Evolutionary conservation across 2,888 invertebrate species (phyloP).

Genomic region (Coecobrya sp.): DNA sequence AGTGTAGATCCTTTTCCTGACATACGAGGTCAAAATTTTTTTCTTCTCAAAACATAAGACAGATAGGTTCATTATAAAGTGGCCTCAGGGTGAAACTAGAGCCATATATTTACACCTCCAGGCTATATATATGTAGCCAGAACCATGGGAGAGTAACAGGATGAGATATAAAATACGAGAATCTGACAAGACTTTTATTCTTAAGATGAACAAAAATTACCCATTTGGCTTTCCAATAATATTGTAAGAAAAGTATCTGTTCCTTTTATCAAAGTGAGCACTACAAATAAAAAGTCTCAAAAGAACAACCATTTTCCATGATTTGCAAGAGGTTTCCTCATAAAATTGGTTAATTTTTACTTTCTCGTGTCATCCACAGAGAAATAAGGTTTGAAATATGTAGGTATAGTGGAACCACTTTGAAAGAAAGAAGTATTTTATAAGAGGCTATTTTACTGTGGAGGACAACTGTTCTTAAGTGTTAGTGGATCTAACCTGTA

Average conservation of each 20-base stretch:
- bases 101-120: conserved; percentile 47
- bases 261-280: too few relatives aligned
- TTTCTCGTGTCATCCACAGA: too few relatives aligned
- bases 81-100: conserved; percentile 71
- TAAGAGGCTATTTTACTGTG: too few relatives aligned
- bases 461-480: too few relatives aligned
- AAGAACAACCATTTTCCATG: too few relatives aligned
- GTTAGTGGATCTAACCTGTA: too few relatives aligned
- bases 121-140: conserved; percentile 48
- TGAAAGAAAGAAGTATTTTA: too few relatives aligned
- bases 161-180: conserved; percentile 14
- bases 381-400: too few relatives aligned
- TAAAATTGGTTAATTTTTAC: too few relatives aligned
- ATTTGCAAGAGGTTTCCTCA: too few relatives aligned
- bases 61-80: conserved; percentile 65
- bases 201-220: conserved; percentile 54
- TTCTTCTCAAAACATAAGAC: not conserved
- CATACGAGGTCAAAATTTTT: not conserved
- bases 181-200: conserved; percentile 52
- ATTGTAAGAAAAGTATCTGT: not conserved
- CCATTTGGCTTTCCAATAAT: not conserved
- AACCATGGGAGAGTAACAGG: not conserved
- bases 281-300: too few relatives aligned
- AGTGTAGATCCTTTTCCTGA: not conserved
- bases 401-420: too few relatives aligned